Evolutionary conservation across 2,888 invertebrate species (phyloP), one percentile per base, ranked within the genome.

Genomic region (Lamellibrachia columna): DNA sequence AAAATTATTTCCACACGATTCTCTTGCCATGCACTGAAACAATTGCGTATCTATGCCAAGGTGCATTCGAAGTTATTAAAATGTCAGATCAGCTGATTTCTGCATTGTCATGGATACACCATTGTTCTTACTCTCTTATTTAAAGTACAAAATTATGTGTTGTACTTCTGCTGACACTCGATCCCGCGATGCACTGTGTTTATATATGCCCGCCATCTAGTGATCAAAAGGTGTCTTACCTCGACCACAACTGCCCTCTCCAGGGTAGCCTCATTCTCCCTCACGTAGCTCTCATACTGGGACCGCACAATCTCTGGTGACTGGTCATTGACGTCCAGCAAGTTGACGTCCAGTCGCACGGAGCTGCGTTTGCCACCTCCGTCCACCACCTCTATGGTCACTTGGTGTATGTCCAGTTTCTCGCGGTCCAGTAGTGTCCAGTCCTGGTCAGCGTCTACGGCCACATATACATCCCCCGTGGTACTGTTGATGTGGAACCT

Each of bases 331-430:
- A 94, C 94, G 93, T 96, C 96, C 4, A 93, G 93, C 7, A 96
- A 94, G n/a, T 92, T 94, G n/a, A 96, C 93, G 52, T 94, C 94
- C 15, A 96, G 94, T 92, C 95, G 95, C 8, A 94, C 94, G 2
- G 95, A 95, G 8, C 95, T 94, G 15, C 95, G 93, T 28, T 95
- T 94, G 0, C 98, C 98, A 0, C 98, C 98, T 0, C 98, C 98
- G 95, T 98, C 98, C 94, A 97, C 97, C 0, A 98, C 98, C 94
- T 98, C 98, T 92, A 98, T 97, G 0, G 98, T 98, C 93, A 98
- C 96, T 93, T 98, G 98, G 94, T 98, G 98, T 93, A 98, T 98
- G 94, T 98, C 98, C 94, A 98, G 98, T 15, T 97, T 97, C 95
- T 98, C 98, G 95, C 98, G 98, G 95, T 98, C 98, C 91, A 98